phyloP scores from a whole-genome alignment of 1,140 invertebrate species.

The Lysiphlebus fabarum region DNA sequence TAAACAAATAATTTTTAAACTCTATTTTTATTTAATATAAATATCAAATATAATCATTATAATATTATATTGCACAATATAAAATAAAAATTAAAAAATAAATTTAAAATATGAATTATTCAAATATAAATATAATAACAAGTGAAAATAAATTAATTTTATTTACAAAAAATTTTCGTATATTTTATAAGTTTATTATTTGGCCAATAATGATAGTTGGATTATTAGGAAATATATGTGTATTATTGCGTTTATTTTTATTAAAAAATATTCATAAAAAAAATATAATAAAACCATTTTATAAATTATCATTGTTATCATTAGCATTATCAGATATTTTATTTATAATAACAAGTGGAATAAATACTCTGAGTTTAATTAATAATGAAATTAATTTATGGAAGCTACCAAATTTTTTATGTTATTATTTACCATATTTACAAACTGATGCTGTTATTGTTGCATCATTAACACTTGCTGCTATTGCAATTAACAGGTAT shows the following conservation, averaged over 20 bases:
- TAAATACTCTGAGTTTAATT: conserved; percentile 27
- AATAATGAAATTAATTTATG: conserved; percentile 27
- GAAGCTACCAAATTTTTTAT: conserved; percentile 35
- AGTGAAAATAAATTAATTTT: background rate
- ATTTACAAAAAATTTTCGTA: conserved; percentile 3
- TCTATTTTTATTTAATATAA: too few species aligned
- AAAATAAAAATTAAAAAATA: background rate
- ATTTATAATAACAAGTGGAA: conserved; percentile 27
- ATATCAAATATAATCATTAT: too few species aligned
- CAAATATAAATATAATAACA: background rate
- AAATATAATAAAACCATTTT: conserved; percentile 31
- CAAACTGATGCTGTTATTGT: conserved; percentile 53
- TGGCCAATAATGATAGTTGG: conserved; percentile 34
- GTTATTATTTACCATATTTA: conserved; percentile 52
- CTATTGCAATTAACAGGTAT: conserved; percentile 52
- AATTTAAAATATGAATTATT: too few species aligned
- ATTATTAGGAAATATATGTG: conserved; percentile 30
- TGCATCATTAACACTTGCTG: conserved; percentile 55
- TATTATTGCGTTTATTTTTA: conserved; percentile 30
- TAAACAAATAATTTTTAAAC: too few species aligned
- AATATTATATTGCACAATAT: too few species aligned
- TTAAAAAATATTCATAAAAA: conserved; percentile 17
- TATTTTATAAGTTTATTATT: conserved; percentile 31
- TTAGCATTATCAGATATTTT: conserved; percentile 34
- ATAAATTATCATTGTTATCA: conserved; percentile 29